phyloP scores from a whole-genome alignment of 1,140 invertebrate species.

The Tigriopus japonicus region DNA sequence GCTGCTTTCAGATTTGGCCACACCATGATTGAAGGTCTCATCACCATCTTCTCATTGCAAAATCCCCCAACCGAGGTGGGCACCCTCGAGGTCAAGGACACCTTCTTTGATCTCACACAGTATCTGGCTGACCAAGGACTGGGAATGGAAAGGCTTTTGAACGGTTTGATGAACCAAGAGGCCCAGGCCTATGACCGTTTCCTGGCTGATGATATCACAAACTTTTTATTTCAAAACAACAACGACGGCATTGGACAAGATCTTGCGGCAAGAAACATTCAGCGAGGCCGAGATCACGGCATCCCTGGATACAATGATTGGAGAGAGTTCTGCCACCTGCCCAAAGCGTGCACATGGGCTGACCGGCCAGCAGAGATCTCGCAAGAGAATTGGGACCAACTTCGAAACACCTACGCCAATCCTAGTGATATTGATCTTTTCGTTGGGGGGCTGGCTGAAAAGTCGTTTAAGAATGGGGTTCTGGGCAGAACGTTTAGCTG shows the following conservation, averaged over 20 bases:
- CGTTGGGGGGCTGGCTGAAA: slow-evolving; percentile 26
- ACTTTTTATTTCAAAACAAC: background rate
- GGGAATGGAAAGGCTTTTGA: slow-evolving; percentile 1
- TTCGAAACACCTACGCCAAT: slow-evolving; percentile 16
- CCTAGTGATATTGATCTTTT: slow-evolving; percentile 30
- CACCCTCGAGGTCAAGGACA: background rate
- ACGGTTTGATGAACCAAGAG: slow-evolving; percentile 12
- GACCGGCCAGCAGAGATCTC: slow-evolving; percentile 22
- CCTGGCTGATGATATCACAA: slow-evolving; percentile 12
- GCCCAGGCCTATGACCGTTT: slow-evolving; percentile 14
- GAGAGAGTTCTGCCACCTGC: slow-evolving; percentile 18
- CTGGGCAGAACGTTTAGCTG: slow-evolving; percentile 68
- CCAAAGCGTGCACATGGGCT: slow-evolving; percentile 14
- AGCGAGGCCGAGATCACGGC: slow-evolving; percentile 9
- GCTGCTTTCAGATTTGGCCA: slow-evolving; percentile 35
- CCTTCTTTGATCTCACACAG: background rate
- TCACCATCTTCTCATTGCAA: slow-evolving; percentile 57
- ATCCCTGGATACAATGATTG: slow-evolving; percentile 15
- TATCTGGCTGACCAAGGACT: background rate
- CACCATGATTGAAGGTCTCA: slow-evolving; percentile 36
- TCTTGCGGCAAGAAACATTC: slow-evolving; percentile 9
- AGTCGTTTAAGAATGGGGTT: slow-evolving; percentile 38
- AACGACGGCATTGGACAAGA: slow-evolving; percentile 4
- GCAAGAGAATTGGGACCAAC: slow-evolving; percentile 7
- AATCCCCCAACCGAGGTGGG: slow-evolving; percentile 35